Conservation (phyloP, 2,113 vertebrate species). For the Cardinalis cardinalis region DNA sequence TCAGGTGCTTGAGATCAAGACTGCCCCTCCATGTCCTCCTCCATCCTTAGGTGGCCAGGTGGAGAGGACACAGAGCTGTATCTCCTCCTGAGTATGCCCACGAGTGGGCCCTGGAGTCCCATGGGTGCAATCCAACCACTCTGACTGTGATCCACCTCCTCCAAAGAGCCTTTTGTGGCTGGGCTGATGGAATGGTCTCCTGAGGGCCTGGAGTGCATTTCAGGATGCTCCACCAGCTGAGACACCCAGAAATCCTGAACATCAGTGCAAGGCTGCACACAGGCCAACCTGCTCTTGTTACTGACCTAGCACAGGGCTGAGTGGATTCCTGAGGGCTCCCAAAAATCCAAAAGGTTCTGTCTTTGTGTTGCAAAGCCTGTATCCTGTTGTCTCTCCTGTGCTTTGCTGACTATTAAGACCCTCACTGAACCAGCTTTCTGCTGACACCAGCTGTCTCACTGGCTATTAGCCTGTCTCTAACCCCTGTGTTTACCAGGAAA, state of each 20-base stretch:
- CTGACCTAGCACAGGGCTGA: not conserved
- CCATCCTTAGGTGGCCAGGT: not conserved
- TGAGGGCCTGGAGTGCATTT: not conserved
- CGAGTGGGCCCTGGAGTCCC: not conserved
- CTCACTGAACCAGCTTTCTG: not conserved
- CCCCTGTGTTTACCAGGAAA: slow-evolving; percentile 6
- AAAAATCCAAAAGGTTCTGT: not conserved
- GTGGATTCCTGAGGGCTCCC: not conserved
- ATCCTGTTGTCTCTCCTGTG: not conserved
- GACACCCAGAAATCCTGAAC: not conserved
- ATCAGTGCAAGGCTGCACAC: not conserved
- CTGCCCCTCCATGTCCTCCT: not conserved
- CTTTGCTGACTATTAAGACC: slow-evolving; percentile 1
- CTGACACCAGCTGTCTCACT: not conserved
- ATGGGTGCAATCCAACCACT: rapidly evolving
- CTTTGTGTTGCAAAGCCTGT: not conserved
- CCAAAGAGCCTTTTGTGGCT: rapidly evolving
- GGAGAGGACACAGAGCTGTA: not conserved
- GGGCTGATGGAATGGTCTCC: not conserved
- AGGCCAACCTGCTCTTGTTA: not conserved
- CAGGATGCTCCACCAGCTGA: not conserved
- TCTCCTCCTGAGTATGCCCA: rapidly evolving
- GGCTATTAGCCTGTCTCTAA: slow-evolving; percentile 33
- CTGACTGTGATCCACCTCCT: not conserved
- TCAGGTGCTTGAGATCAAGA: not conserved